These are phyloP conservation scores for Diglossa brunneiventris DNA, from an alignment of 2,113 vertebrate genomes.

Conservation along the genomic window DNA sequence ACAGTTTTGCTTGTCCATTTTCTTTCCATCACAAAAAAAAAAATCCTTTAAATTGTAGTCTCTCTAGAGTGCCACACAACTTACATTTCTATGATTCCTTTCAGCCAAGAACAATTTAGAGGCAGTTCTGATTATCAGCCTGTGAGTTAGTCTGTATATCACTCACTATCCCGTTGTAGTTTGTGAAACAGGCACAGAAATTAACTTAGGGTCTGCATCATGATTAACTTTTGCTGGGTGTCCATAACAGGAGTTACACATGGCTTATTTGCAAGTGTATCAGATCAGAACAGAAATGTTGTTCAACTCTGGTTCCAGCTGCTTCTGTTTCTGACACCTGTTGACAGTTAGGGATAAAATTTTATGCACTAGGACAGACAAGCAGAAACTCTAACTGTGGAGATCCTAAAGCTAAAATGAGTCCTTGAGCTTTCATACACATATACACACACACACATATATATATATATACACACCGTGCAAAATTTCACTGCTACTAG, in stretches of 20 bases:
- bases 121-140: neutral
- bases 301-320: conserved; percentile 16
- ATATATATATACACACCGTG: neutral
- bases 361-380: conserved; percentile 10
- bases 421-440: neutral
- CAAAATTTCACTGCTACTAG: neutral
- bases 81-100: conserved; percentile 29
- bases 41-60: neutral
- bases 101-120: neutral
- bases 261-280: conserved; percentile 34
- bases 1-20: conserved; percentile 2
- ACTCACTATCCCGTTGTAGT: neutral
- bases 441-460: neutral
- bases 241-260: neutral
- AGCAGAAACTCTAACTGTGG: neutral
- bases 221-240: neutral
- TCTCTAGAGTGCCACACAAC: neutral
- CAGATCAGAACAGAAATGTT: conserved; percentile 42
- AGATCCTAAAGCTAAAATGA: neutral
- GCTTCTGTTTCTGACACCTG: conserved; percentile 46
- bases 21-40: neutral
- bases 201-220: neutral
- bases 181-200: neutral
- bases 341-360: conserved; percentile 43
- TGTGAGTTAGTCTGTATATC: neutral